Percentiles rank a stretch among this genome's conserved stretches.
These are phyloP conservation scores for Rhynchonycteris naso DNA, from an alignment of 2,797 vertebrate genomes.

Conservation along the genomic window DNA sequence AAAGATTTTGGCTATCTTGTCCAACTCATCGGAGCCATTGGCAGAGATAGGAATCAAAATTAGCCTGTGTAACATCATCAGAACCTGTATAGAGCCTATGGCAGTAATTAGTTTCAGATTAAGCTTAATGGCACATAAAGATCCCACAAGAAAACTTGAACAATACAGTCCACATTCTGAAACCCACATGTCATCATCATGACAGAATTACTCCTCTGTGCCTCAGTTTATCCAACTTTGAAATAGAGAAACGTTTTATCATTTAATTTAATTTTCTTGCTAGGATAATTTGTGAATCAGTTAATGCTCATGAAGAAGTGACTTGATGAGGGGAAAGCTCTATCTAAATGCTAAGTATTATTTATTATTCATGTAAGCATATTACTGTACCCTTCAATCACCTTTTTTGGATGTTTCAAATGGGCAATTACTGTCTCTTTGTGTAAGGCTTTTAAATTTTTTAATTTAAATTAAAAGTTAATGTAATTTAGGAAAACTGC, in stretches of 20 bases:
- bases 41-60: not conserved
- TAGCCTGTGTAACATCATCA: not conserved
- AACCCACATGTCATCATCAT: not conserved
- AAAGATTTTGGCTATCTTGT: not conserved
- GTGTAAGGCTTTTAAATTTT: conserved; percentile 80
- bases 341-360: conserved; percentile 82
- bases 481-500: conserved; percentile 83
- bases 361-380: conserved; percentile 83
- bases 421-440: conserved; percentile 83
- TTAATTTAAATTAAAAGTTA: conserved; percentile 84
- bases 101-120: conserved; percentile 45
- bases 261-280: conserved; percentile 61
- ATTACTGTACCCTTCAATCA: conserved; percentile 82
- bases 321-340: conserved; percentile 78
- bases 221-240: conserved; percentile 74
- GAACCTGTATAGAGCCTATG: not conserved
- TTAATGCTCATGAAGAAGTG: conserved; percentile 75
- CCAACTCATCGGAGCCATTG: not conserved
- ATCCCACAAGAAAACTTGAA: not conserved
- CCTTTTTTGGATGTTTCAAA: conserved; percentile 82
- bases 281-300: conserved; percentile 72
- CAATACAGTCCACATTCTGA: not conserved
- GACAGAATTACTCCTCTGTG: not conserved
- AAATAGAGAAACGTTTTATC: conserved; percentile 28
- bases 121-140: not conserved